Conservation (phyloP, 2,113 vertebrate species). For the Pterocles orientalis region DNA sequence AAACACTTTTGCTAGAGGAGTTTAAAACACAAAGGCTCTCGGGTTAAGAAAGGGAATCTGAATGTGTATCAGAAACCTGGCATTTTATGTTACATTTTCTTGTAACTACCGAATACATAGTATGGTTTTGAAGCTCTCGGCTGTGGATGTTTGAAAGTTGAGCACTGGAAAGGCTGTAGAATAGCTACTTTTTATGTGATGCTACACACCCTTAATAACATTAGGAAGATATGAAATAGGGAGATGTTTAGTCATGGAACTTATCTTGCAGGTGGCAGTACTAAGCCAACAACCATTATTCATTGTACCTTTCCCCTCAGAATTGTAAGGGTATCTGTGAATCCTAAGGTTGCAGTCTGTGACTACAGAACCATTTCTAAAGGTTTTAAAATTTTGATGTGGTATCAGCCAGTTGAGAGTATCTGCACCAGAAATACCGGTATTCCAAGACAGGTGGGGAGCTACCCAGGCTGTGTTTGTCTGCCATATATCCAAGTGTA, state of each 20-base stretch:
- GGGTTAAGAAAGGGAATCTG: not conserved
- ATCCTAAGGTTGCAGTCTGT: not conserved
- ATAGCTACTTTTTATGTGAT: not conserved
- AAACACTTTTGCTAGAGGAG: not conserved
- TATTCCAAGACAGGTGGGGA: not conserved
- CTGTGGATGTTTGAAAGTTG: not conserved
- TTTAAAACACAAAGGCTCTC: not conserved
- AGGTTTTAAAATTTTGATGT: not conserved
- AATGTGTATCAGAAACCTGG: not conserved
- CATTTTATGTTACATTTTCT: not conserved
- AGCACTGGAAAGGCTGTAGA: not conserved
- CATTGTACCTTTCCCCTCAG: not conserved
- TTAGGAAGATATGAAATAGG: not conserved
- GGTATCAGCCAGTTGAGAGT: not conserved
- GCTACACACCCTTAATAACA: not conserved
- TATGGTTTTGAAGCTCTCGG: not conserved
- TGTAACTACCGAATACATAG: not conserved
- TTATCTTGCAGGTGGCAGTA: not conserved
- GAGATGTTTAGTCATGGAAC: not conserved
- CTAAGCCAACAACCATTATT: not conserved
- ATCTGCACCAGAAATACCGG: not conserved
- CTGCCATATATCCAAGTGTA: not conserved
- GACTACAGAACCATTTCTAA: not conserved
- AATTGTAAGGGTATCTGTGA: not conserved
- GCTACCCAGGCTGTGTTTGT: not conserved